Conservation (phyloP, 2,113 vertebrate genomes). For the Callipepla californica region DNA sequence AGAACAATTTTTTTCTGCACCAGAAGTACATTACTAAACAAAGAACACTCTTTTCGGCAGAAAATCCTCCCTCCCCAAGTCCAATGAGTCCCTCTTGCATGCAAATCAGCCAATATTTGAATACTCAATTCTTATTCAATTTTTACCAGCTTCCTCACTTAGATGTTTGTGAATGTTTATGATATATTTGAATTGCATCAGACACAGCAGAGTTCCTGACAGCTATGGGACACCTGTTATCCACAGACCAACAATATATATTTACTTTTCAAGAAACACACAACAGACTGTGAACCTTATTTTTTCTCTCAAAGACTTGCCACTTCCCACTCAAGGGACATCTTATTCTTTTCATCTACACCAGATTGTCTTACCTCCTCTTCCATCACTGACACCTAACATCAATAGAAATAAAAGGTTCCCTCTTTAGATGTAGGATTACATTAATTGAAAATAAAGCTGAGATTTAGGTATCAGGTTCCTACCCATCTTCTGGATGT, state of each 20-base stretch:
- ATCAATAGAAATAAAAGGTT: not conserved
- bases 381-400: constrained; percentile 23
- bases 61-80: not conserved
- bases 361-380: constrained; percentile 7
- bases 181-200: not conserved
- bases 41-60: not conserved
- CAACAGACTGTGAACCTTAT: not conserved
- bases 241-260: not conserved
- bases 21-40: not conserved
- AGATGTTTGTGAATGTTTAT: not conserved
- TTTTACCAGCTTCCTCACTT: not conserved
- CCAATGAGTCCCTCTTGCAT: not conserved
- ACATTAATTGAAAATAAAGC: not conserved
- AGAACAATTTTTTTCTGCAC: not conserved
- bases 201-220: not conserved
- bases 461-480: not conserved
- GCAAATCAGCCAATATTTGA: not conserved
- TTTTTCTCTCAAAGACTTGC: not conserved
- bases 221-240: not conserved
- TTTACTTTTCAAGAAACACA: constrained; percentile 7
- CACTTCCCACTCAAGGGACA: not conserved
- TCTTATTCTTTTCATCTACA: constrained; percentile 18
- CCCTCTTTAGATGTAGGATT: constrained; percentile 2
- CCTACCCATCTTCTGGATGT: not conserved
- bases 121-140: not conserved